Conservation (phyloP, 2,888 invertebrate species). For the Empis livida region DNA sequence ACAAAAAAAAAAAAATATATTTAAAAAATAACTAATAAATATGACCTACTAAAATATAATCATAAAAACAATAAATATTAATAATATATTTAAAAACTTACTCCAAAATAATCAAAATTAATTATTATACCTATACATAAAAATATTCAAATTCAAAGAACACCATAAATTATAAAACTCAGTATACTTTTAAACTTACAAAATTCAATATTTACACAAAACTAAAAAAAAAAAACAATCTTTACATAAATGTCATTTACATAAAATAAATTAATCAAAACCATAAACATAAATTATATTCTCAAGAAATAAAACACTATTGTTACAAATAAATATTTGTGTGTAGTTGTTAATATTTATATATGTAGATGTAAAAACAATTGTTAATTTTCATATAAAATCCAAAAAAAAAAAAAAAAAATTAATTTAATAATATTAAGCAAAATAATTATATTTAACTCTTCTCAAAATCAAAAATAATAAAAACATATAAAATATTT, state of each 20-base stretch:
- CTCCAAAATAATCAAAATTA: background rate
- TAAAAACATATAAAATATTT: too few species aligned
- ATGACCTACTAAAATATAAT: constrained; percentile 7
- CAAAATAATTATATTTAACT: too few species aligned
- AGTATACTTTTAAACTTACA: too few species aligned
- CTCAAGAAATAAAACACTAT: constrained; percentile 2
- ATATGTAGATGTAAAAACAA: too few species aligned
- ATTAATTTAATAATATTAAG: too few species aligned
- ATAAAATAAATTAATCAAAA: background rate
- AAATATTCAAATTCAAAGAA: background rate
- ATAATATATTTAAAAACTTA: background rate
- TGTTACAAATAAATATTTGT: constrained; percentile 2
- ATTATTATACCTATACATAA: too few species aligned
- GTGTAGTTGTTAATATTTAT: background rate
- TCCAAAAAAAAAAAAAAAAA: too few species aligned
- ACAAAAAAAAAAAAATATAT: constrained; percentile 5
- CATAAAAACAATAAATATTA: too few species aligned
- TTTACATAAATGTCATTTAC: background rate
- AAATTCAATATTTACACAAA: constrained; percentile 3
- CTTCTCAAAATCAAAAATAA: too few species aligned
- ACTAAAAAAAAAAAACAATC: constrained; percentile 7
- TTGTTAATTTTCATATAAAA: background rate
- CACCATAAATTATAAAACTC: too few species aligned
- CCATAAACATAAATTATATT: constrained; percentile 2
- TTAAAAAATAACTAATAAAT: constrained; percentile 15